Evolutionary conservation across 2,888 invertebrate genomes (phyloP).

Genomic region (Heterodera filipjevi): DNA sequence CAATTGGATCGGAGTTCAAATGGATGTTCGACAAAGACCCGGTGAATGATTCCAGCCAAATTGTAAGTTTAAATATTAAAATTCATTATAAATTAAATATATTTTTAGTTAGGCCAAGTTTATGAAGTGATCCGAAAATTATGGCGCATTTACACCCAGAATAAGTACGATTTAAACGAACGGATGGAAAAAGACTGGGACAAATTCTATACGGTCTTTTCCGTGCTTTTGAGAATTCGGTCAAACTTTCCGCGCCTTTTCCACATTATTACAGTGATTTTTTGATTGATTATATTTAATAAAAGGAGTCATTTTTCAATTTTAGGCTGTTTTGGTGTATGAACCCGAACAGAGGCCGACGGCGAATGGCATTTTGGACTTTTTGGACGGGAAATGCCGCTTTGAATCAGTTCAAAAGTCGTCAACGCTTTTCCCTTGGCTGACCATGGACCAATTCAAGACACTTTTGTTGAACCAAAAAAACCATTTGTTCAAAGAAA

Average conservation of each 20-base stretch:
- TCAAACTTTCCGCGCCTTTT: not conserved
- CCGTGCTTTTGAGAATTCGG: not conserved
- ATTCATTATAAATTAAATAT: not conserved
- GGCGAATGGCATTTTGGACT: conserved; percentile 5
- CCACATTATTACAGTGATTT: not conserved
- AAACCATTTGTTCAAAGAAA: not conserved
- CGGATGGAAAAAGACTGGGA: not conserved
- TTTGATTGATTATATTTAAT: not conserved
- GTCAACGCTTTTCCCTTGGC: not conserved
- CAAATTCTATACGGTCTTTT: not conserved
- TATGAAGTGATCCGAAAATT: not conserved
- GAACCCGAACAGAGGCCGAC: not conserved
- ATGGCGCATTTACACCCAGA: not conserved
- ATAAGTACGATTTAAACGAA: not conserved
- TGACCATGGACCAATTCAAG: not conserved
- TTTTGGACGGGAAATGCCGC: not conserved
- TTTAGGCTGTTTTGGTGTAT: not conserved
- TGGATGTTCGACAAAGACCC: not conserved
- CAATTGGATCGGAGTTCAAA: conserved; percentile 2
- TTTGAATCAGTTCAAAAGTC: not conserved
- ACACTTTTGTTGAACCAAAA: not conserved
- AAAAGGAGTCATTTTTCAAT: not conserved
- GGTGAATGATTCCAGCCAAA: not conserved
- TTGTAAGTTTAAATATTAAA: not conserved
- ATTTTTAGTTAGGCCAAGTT: not conserved